Evolutionary conservation across 1,140 invertebrate genomes (phyloP).

Genomic region (Dendroctonus valens): DNA sequence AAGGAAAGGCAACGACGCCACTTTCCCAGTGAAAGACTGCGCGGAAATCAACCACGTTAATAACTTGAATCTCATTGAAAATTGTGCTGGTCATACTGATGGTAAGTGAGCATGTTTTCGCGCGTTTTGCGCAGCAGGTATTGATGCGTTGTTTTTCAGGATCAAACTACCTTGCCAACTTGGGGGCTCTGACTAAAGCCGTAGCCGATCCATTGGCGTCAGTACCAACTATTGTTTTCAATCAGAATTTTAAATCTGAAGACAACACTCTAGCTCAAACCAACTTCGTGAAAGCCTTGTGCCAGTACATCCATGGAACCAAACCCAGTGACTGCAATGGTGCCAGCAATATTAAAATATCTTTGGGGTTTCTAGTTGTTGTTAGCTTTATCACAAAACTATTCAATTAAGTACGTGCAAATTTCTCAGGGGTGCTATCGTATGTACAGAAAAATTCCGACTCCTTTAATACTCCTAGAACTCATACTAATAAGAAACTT

Average conservation of each 20-base stretch:
- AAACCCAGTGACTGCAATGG: constrained; percentile 43
- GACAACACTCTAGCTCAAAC: constrained; percentile 41
- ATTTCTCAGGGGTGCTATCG: too few species aligned
- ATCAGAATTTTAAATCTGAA: constrained; percentile 45
- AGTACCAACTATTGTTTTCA: constrained; percentile 57
- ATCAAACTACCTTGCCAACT: constrained; percentile 47
- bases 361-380: constrained; percentile 19
- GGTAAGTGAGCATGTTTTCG: constrained; percentile 43
- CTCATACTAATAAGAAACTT: too few species aligned
- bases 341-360: constrained; percentile 17
- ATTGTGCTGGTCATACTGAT: constrained; percentile 52
- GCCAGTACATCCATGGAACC: constrained; percentile 39
- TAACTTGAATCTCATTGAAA: constrained; percentile 51
- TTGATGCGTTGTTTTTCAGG: constrained; percentile 33
- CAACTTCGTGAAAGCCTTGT: constrained; percentile 44
- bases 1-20: constrained; percentile 33
- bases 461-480: neutral
- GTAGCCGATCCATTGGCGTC: constrained; percentile 51
- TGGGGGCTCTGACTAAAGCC: constrained; percentile 50
- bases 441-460: neutral
- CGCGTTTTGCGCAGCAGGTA: too few species aligned
- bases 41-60: constrained; percentile 50
- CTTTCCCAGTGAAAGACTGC: constrained; percentile 46
- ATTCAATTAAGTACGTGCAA: constrained; percentile 11
- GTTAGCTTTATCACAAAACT: constrained; percentile 15